A percentile compares a stretch with the other conserved stretches of the same genome.
Evolutionary conservation across 1,140 invertebrate species (phyloP).

Genomic region (Drosophila bocqueti): DNA sequence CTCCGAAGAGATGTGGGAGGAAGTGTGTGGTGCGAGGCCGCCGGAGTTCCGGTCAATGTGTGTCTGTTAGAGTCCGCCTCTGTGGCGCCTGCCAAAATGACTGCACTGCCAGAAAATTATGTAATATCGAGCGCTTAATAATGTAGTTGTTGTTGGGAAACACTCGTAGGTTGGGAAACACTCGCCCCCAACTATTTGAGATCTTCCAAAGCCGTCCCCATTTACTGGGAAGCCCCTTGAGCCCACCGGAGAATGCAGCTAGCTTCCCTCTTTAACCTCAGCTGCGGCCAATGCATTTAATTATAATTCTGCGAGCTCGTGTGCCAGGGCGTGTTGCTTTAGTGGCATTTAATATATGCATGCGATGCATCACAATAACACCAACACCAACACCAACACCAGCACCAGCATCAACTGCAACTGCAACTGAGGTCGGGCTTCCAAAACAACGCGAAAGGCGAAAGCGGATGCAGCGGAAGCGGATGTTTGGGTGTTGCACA

Average conservation of each 20-base stretch:
- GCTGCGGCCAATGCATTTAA: constrained; percentile 70
- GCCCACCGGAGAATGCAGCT: neutral
- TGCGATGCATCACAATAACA: constrained; percentile 56
- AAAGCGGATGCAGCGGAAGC: constrained; percentile 77
- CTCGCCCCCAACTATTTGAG: neutral
- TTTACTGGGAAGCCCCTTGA: constrained; percentile 12
- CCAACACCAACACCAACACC: constrained; percentile 37
- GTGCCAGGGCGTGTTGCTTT: constrained; percentile 54
- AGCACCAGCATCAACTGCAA: constrained; percentile 36
- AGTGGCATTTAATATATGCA: constrained; percentile 80
- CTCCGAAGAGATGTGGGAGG: neutral
- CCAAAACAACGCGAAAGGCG: constrained; percentile 70
- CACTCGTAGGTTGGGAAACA: neutral
- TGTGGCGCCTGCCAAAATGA: constrained; percentile 45
- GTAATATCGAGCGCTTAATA: neutral
- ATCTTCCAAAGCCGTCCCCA: neutral
- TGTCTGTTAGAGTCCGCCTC: constrained; percentile 22
- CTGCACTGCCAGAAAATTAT: constrained; percentile 29
- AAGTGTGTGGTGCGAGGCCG: constrained; percentile 20
- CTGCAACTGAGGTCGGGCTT: constrained; percentile 51
- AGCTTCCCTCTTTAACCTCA: constrained; percentile 2
- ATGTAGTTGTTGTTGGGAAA: neutral
- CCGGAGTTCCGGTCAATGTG: constrained; percentile 60
- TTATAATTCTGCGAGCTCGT: constrained; percentile 66
- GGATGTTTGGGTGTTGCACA: constrained; percentile 83